Conservation (phyloP, 2,113 vertebrate genomes). For the Oceanites oceanicus region DNA sequence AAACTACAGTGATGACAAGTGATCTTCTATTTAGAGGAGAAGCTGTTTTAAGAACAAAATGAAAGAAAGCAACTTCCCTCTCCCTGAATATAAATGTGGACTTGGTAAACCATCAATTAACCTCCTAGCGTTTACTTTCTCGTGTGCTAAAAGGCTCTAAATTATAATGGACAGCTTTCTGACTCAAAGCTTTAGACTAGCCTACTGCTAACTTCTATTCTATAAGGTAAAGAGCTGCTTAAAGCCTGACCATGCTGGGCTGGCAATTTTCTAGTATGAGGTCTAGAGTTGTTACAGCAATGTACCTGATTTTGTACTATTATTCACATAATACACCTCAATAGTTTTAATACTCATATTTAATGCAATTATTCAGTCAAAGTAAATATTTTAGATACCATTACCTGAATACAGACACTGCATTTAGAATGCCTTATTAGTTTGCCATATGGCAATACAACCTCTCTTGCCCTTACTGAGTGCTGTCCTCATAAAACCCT, state of each 20-base stretch:
- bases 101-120: background rate
- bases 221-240: background rate
- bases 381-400: slow-evolving; percentile 7
- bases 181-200: background rate
- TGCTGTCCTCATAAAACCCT: background rate
- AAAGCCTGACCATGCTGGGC: background rate
- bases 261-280: background rate
- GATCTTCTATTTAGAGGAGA: background rate
- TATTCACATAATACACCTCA: background rate
- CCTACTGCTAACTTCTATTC: background rate
- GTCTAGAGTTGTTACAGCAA: background rate
- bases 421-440: background rate
- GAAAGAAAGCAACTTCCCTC: background rate
- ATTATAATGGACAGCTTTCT: background rate
- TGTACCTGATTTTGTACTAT: background rate
- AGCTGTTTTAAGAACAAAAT: background rate
- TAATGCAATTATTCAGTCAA: slow-evolving; percentile 24
- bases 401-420: background rate
- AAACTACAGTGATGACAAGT: background rate
- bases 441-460: background rate
- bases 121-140: slow-evolving; percentile 1
- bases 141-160: background rate
- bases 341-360: background rate
- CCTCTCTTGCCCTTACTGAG: background rate
- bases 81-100: background rate